phyloP scores from a whole-genome alignment of 1,140 invertebrate species.

The Drosophila ficusphila region DNA sequence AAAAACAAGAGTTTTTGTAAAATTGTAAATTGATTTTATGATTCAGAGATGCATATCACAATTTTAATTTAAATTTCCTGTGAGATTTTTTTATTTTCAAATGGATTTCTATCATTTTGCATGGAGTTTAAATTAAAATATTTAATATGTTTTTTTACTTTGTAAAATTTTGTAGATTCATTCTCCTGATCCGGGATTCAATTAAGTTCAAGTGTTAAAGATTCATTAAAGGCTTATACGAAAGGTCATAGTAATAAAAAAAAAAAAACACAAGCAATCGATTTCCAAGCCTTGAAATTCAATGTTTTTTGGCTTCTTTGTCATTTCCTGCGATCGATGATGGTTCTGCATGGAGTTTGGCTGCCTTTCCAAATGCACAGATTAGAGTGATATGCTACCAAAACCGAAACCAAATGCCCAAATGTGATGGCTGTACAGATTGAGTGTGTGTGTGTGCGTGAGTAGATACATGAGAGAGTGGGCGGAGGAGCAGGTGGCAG shows the following conservation, averaged over 20 bases:
- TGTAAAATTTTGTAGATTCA: no score
- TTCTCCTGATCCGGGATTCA: no score
- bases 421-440: slow-evolving; percentile 32
- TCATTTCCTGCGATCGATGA: neutral
- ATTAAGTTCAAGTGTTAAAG: no score
- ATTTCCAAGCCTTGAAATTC: neutral
- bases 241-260: neutral
- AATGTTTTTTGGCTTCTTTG: neutral
- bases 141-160: no score
- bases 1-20: no score
- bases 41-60: no score
- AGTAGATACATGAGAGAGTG: slow-evolving; percentile 48
- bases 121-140: no score
- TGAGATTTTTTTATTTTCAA: no score
- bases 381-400: slow-evolving; percentile 11
- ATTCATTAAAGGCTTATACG: no score
- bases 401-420: slow-evolving; percentile 53
- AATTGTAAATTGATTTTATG: no score
- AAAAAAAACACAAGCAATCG: neutral
- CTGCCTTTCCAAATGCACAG: neutral
- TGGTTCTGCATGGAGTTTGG: slow-evolving; percentile 33
- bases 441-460: slow-evolving; percentile 11
- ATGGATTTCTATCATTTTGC: no score
- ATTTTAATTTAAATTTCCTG: no score
- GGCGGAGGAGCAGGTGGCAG: slow-evolving; percentile 51